phyloP scores from a whole-genome alignment of 2,797 vertebrate species.

The Lutjanus campechanus region DNA sequence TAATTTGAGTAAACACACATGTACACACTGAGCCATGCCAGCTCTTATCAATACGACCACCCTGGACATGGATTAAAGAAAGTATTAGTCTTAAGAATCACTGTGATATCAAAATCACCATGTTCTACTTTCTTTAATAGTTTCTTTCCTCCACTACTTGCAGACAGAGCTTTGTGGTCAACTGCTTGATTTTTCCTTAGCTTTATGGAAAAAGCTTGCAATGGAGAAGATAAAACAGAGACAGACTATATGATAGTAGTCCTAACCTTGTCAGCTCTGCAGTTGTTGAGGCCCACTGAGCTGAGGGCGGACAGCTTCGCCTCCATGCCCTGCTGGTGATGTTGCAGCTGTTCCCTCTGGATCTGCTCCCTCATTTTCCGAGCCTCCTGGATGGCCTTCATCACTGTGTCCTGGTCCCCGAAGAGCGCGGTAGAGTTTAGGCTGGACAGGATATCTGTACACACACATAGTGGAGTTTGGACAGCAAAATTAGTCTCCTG shows the following conservation, averaged over 20 bases:
- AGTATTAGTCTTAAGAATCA: slow-evolving; percentile 73
- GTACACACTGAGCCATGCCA: slow-evolving; percentile 67
- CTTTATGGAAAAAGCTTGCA: slow-evolving; percentile 40
- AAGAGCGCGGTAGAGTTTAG: slow-evolving; percentile 98
- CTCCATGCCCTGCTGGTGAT: slow-evolving; percentile 93
- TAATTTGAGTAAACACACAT: slow-evolving; percentile 74
- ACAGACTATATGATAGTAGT: slow-evolving; percentile 10
- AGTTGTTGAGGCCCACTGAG: slow-evolving; percentile 94
- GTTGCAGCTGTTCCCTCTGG: slow-evolving; percentile 94
- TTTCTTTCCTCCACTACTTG: slow-evolving; percentile 63
- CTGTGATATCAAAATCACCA: slow-evolving; percentile 61
- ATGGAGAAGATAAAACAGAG: slow-evolving; percentile 21
- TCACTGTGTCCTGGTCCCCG: slow-evolving; percentile 99
- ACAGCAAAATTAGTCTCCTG: slow-evolving; percentile 10
- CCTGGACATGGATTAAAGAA: slow-evolving; percentile 79
- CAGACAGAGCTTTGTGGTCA: slow-evolving; percentile 48
- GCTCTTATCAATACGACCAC: slow-evolving; percentile 81
- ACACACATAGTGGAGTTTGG: not conserved
- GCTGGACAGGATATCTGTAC: slow-evolving; percentile 97
- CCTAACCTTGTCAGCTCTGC: slow-evolving; percentile 92
- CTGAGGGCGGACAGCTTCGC: slow-evolving; percentile 94
- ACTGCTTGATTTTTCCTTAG: slow-evolving; percentile 30
- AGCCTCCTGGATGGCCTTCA: slow-evolving; percentile 99
- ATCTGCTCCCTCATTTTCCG: slow-evolving; percentile 99
- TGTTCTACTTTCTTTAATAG: slow-evolving; percentile 76